Percentiles rank a stretch among this genome's conserved stretches.
Conservation (phyloP, 37 sponge, comb jelly and placozoan species). For the Cladorhizidae sp. region DNA sequence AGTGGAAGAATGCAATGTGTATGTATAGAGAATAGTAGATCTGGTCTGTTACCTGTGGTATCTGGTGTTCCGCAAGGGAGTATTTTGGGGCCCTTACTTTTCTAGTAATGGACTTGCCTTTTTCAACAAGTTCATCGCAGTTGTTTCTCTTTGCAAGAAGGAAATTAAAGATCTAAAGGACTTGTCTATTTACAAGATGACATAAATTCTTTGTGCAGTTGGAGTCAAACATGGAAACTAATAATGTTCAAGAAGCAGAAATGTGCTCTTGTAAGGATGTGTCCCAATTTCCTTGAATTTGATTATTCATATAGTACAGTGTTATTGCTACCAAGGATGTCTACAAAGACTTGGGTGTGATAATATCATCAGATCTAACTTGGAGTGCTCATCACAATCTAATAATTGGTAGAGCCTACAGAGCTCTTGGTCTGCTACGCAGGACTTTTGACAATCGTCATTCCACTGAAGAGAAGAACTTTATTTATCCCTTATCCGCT, state of each 20-base stretch:
- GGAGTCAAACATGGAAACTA: conserved; percentile 5
- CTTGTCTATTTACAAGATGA: conserved; percentile 15
- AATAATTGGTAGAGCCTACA: background rate
- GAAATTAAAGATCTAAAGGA: no score
- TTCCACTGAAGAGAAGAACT: no score
- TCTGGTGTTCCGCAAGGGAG: no score
- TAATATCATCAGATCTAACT: background rate
- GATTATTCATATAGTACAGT: background rate
- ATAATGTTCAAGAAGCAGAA: background rate
- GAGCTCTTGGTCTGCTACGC: background rate
- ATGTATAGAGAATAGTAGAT: no score
- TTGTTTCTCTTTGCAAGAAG: no score
- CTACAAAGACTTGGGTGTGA: background rate
- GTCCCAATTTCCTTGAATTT: background rate
- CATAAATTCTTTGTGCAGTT: background rate
- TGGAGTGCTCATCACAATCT: background rate
- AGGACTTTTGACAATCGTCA: background rate
- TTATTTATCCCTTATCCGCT: no score
- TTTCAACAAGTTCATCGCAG: no score
- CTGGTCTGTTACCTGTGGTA: no score
- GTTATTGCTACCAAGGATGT: background rate
- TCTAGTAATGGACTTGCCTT: no score
- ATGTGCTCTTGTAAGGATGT: no score
- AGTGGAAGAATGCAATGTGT: no score
- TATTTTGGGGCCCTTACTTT: no score